Conservation (phyloP, 2,888 invertebrate species). For the Napeogenes inachia region DNA sequence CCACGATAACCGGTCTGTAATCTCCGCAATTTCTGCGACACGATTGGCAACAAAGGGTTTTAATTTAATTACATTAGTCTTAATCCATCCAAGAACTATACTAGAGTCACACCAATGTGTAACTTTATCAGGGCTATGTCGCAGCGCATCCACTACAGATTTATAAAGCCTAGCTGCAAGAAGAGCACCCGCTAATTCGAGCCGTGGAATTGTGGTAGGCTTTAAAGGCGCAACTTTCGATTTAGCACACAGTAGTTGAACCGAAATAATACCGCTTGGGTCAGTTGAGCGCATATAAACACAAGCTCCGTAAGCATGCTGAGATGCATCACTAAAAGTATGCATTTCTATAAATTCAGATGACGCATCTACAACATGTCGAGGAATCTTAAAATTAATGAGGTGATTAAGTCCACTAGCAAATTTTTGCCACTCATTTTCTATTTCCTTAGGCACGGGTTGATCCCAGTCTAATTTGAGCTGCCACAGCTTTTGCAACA, state of each 20-base stretch:
- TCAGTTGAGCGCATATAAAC: conserved; percentile 4
- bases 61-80: conserved; percentile 7
- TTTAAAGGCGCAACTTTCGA: conserved; percentile 21
- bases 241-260: conserved; percentile 16
- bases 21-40: conserved; percentile 14
- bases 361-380: conserved; percentile 10
- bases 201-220: conserved; percentile 21
- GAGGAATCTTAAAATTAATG: conserved; percentile 9
- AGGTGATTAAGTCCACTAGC: background rate
- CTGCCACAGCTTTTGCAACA: conserved; percentile 25
- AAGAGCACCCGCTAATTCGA: conserved; percentile 29
- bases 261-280: background rate
- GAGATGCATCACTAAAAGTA: conserved; percentile 5
- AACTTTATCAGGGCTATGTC: no score
- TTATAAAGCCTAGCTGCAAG: conserved; percentile 17
- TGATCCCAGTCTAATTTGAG: conserved; percentile 24
- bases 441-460: conserved; percentile 14
- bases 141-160: background rate
- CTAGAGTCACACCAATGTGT: conserved; percentile 25
- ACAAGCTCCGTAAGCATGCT: conserved; percentile 4
- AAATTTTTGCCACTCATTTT: conserved; percentile 14
- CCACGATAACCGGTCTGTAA: conserved; percentile 14
- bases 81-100: conserved; percentile 22
- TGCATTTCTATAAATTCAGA: conserved; percentile 4
- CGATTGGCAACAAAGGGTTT: conserved; percentile 26